Percentiles rank a stretch among this genome's conserved stretches.
These are phyloP conservation scores for Eilema depressum DNA, from an alignment of 2,888 invertebrate genomes.

Conservation along the genomic window DNA sequence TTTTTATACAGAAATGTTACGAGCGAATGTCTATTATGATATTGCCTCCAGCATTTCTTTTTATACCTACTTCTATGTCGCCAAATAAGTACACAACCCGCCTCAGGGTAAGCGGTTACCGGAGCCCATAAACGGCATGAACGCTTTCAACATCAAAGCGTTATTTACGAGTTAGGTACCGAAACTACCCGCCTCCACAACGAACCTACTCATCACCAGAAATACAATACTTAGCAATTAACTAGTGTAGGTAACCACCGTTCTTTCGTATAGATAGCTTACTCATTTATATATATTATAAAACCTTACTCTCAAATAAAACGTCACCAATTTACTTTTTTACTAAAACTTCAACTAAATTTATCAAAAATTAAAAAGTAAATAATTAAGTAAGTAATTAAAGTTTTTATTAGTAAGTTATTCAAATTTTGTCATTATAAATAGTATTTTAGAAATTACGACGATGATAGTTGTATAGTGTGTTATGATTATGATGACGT, in stretches of 20 bases:
- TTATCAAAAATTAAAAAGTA: too few relatives aligned
- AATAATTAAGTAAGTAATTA: too few relatives aligned
- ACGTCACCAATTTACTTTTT: not conserved
- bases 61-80: slow-evolving; percentile 1
- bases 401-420: not conserved
- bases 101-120: not conserved
- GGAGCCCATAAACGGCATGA: not conserved
- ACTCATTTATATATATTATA: not conserved
- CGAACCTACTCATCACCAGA: not conserved
- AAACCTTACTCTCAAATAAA: not conserved
- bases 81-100: not conserved
- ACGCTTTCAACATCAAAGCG: not conserved
- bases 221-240: not conserved
- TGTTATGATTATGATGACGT: not conserved
- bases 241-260: not conserved
- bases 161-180: not conserved
- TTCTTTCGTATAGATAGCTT: not conserved
- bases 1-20: not conserved
- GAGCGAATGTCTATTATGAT: not conserved
- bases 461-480: not conserved
- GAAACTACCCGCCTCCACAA: not conserved
- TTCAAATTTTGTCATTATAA: not conserved
- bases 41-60: not conserved
- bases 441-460: not conserved
- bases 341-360: not conserved